Conservation (phyloP, 2,113 vertebrate genomes). For the Xenotilapia caudafasciata region DNA sequence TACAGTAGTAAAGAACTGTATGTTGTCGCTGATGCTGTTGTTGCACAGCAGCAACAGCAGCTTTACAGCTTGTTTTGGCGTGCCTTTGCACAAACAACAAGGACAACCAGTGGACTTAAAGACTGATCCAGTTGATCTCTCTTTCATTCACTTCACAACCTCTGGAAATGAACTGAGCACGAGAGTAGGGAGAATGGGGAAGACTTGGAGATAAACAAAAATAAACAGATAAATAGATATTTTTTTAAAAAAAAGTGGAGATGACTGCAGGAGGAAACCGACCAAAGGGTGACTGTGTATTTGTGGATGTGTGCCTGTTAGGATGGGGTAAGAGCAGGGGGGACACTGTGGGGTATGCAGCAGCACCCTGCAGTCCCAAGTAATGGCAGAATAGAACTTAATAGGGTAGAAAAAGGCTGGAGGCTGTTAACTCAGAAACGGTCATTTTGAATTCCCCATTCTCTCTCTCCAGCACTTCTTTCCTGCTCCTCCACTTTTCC, state of each 20-base stretch:
- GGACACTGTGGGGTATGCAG: conserved; percentile 49
- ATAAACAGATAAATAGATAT: not conserved
- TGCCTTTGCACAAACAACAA: not conserved
- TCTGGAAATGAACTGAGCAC: conserved; percentile 38
- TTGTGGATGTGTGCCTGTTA: not conserved
- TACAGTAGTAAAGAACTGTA: not conserved
- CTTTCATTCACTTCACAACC: conserved; percentile 44
- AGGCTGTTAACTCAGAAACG: conserved; percentile 78
- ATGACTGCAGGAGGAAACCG: not conserved
- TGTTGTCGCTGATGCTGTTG: not conserved
- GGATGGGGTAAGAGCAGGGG: not conserved
- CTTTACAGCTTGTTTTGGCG: not conserved
- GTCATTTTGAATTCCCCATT: conserved; percentile 74
- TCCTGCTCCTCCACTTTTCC: conserved; percentile 28
- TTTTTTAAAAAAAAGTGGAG: not conserved
- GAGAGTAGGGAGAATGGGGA: not conserved
- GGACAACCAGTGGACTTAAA: not conserved
- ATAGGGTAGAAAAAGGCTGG: conserved; percentile 78
- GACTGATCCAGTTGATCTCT: conserved; percentile 21
- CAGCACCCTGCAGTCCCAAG: conserved; percentile 67
- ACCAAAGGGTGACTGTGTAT: not conserved
- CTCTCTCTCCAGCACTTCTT: conserved; percentile 24
- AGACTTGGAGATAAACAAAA: not conserved
- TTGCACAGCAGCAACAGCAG: not conserved
- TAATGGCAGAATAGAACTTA: conserved; percentile 77